phyloP scores from a whole-genome alignment of 1,140 invertebrate species.

The Limonius californicus region DNA sequence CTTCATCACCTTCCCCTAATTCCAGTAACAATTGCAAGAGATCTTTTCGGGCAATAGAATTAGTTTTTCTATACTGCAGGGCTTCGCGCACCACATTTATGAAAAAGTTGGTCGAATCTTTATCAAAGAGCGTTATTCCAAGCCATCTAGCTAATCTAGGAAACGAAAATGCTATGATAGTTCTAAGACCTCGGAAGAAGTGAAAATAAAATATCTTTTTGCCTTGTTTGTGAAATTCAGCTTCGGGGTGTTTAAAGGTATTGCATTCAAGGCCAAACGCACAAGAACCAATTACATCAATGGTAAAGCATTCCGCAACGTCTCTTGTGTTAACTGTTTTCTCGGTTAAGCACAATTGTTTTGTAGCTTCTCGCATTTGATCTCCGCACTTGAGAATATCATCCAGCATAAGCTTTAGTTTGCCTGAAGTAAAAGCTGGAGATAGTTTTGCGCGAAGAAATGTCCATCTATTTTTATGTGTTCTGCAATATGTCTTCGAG shows the following conservation, averaged over 20 bases:
- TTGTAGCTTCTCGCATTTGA: too few relatives aligned
- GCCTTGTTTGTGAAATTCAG: constrained; percentile 33
- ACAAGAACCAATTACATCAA: constrained; percentile 23
- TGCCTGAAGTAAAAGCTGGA: too few relatives aligned
- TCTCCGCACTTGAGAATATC: too few relatives aligned
- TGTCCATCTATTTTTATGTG: too few relatives aligned
- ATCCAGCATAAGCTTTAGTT: too few relatives aligned
- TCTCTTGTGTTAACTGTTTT: too few relatives aligned
- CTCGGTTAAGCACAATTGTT: constrained; percentile 23
- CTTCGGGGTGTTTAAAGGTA: constrained; percentile 31
- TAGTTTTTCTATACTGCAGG: constrained; percentile 33
- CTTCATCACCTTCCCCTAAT: not conserved
- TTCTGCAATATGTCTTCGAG: too few relatives aligned
- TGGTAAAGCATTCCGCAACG: constrained; percentile 22
- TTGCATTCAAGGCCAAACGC: constrained; percentile 50
- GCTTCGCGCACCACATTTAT: constrained; percentile 34
- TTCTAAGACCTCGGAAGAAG: not conserved
- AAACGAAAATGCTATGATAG: not conserved
- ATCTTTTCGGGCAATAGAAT: constrained; percentile 40
- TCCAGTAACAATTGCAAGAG: constrained; percentile 41
- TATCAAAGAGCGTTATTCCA: not conserved
- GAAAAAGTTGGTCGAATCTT: constrained; percentile 37
- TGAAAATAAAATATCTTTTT: constrained; percentile 12
- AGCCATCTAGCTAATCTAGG: constrained; percentile 4
- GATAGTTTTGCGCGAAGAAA: too few relatives aligned